Percentiles rank a stretch among this genome's conserved stretches.
phyloP scores from a whole-genome alignment of 1,140 invertebrate species.

The Solen grandis region DNA sequence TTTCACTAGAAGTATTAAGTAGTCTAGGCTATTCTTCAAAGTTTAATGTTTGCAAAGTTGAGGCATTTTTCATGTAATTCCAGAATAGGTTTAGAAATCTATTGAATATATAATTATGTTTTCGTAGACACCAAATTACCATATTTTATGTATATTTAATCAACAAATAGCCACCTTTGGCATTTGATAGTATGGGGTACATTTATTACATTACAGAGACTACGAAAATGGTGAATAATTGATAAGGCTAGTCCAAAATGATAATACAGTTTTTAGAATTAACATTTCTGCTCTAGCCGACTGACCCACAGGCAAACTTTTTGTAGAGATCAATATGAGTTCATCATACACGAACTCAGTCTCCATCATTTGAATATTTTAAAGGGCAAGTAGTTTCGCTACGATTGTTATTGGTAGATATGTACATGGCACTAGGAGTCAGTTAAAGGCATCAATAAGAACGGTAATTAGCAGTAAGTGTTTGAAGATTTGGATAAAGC shows the following conservation, averaged over 20 bases:
- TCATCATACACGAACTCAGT: too few relatives aligned
- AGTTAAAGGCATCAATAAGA: too few relatives aligned
- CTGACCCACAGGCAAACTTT: conserved; percentile 30
- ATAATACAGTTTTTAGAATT: conserved; percentile 46
- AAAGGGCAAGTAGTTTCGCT: too few relatives aligned
- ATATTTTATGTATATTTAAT: conserved; percentile 61
- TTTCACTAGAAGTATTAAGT: not conserved
- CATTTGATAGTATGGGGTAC: conserved; percentile 23
- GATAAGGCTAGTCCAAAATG: conserved; percentile 50
- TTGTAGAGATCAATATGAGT: conserved; percentile 39
- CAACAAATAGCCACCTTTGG: conserved; percentile 57
- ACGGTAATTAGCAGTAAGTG: too few relatives aligned
- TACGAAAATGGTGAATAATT: conserved; percentile 46
- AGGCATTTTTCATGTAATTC: not conserved
- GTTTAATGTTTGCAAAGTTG: not conserved
- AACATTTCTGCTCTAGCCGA: conserved; percentile 30
- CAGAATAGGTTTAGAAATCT: not conserved
- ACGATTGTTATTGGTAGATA: too few relatives aligned
- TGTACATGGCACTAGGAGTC: too few relatives aligned
- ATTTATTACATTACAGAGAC: conserved; percentile 53
- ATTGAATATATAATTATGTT: conserved; percentile 4
- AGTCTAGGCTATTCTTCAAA: not conserved
- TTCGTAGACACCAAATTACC: conserved; percentile 30
- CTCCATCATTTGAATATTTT: too few relatives aligned
- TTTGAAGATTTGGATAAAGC: too few relatives aligned